Evolutionary conservation across 2,113 vertebrate genomes (phyloP), one percentile per base, ranked within the genome.

Genomic region (Brienomyrus brachyistius): DNA sequence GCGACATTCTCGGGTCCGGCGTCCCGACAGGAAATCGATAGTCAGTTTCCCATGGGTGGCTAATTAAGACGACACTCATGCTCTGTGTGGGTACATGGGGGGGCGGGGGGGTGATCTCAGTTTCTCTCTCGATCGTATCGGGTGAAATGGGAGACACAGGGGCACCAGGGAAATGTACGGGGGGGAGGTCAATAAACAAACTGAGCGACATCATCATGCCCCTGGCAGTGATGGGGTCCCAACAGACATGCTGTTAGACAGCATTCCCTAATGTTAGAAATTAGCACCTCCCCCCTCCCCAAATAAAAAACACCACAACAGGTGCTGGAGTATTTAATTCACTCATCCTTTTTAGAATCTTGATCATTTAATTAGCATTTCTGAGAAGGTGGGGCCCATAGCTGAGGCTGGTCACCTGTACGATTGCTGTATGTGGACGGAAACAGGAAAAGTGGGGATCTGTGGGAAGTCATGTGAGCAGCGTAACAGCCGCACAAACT

Each of bases 21-120:
- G 91, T 94, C 93, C 94, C 94, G 97, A 97, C 95, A 95, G 96
- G 88, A 95, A 97, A 97, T 97, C 97, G 96, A 96, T 96, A 95
- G 92, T 90, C 88, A 90, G 93, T 94, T 97, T 96, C 94, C 95
- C 94, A 95, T 93, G 94, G 95, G 95, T 93, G 94, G 93, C 95
- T 96, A 95, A 97, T 97, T 97, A 97, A 95, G 95, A 90, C 93
- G 92, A 93, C 96, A 96, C 96, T 95, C 95, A 94, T 96, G 93
- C 93, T 66, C n/a, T 92, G 94, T 92, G 92, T 94, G 93, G 90
- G 94, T 95, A 94, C 92, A 93, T 94, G 92, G 27, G 0, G 70
- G 31, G 31, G 27, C 1, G n/a, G 94, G 90, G 70, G 86, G 91
- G 92, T 8, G 93, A 93, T 94, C 92, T 93, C 93, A 95, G 95